Conservation (phyloP, 2,888 invertebrate species). For the Drosophila kanekoi region DNA sequence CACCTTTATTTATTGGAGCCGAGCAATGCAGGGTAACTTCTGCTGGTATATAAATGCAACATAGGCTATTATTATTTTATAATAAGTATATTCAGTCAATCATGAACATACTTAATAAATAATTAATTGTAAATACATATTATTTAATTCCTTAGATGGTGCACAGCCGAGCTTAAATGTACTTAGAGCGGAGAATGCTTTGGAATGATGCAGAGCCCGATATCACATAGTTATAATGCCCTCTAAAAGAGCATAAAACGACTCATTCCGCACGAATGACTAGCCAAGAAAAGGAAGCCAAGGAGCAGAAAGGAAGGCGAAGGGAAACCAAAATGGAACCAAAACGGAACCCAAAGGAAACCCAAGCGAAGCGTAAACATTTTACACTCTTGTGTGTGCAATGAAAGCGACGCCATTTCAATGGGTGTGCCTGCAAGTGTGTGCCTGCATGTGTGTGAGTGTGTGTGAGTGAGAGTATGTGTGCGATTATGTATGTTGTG, state of each 20-base stretch:
- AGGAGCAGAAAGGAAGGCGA: slow-evolving; percentile 6
- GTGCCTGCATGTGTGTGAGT: neutral
- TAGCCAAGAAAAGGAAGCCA: slow-evolving; percentile 15
- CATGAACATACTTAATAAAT: too few relatives aligned
- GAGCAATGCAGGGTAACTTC: too few relatives aligned
- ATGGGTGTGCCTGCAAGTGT: slow-evolving; percentile 3
- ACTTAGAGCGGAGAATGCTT: too few relatives aligned
- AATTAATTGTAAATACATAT: too few relatives aligned
- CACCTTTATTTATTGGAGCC: too few relatives aligned
- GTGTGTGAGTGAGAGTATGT: neutral
- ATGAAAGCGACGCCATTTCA: slow-evolving; percentile 73
- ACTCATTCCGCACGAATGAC: slow-evolving; percentile 72
- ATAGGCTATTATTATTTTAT: too few relatives aligned
- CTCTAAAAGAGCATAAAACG: slow-evolving; percentile 62
- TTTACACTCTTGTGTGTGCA: slow-evolving; percentile 76
- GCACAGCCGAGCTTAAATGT: too few relatives aligned
- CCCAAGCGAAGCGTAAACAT: slow-evolving; percentile 74
- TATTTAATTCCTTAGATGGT: too few relatives aligned
- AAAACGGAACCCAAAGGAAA: slow-evolving; percentile 48
- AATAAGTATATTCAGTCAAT: too few relatives aligned
- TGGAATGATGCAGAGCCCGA: neutral
- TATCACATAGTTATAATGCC: slow-evolving; percentile 32
- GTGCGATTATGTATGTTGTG: too few relatives aligned
- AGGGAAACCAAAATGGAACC: slow-evolving; percentile 20
- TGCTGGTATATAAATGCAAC: too few relatives aligned